These are phyloP conservation scores for Serilophus lunatus DNA, from an alignment of 2,113 vertebrate species.

Conservation along the genomic window DNA sequence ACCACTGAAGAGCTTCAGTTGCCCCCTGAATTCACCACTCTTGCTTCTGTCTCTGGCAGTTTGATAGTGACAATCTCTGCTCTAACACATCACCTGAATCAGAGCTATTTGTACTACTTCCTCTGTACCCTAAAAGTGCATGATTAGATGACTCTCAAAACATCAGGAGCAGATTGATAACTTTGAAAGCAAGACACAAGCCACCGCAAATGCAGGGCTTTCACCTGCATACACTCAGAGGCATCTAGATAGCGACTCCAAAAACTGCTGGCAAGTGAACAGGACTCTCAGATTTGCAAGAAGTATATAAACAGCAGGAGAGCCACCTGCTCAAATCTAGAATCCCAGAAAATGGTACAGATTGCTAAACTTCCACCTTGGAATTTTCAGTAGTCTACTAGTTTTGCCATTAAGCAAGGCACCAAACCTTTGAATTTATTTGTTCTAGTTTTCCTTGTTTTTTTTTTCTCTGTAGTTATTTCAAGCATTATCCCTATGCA, in stretches of 20 bases:
- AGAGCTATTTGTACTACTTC: neutral
- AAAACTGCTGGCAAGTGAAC: neutral
- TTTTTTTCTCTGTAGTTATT: neutral
- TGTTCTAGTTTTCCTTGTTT: neutral
- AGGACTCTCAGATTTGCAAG: neutral
- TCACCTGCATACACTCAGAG: neutral
- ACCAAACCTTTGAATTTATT: neutral
- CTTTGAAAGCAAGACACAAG: neutral
- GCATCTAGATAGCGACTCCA: neutral
- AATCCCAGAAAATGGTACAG: neutral
- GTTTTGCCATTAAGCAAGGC: neutral
- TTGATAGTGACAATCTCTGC: neutral
- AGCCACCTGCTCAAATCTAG: neutral
- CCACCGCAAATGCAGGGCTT: neutral
- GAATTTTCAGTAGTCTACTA: neutral
- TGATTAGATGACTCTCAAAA: neutral
- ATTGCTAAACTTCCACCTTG: neutral
- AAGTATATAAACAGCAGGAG: neutral
- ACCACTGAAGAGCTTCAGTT: neutral
- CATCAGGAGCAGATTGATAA: neutral
- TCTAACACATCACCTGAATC: neutral
- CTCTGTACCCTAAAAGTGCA: neutral
- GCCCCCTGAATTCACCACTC: neutral
- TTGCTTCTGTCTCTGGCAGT: neutral
- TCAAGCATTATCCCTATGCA: neutral